These are phyloP conservation scores for Stramonita haemastoma DNA, from an alignment of 2,888 invertebrate genomes.

Conservation along the genomic window DNA sequence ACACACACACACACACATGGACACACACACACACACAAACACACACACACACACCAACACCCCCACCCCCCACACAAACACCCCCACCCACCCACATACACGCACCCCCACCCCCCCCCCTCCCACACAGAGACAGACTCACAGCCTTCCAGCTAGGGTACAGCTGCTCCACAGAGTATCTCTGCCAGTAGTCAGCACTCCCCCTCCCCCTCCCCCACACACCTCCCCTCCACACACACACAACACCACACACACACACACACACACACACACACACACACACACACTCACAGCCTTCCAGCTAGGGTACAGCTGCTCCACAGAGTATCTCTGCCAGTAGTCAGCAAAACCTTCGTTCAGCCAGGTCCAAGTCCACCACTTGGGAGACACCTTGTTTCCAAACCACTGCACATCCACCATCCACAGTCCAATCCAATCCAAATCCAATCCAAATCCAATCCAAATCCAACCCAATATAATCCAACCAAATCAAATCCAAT, in stretches of 20 bases:
- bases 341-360: slow-evolving; percentile 84
- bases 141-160: slow-evolving; percentile 90
- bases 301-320: slow-evolving; percentile 84
- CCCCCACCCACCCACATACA: no score
- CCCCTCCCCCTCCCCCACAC: no score
- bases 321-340: slow-evolving; percentile 83
- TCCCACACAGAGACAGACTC: slow-evolving; percentile 58
- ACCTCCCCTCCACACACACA: background rate
- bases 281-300: slow-evolving; percentile 86
- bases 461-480: no score
- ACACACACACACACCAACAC: no score
- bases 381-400: slow-evolving; percentile 86
- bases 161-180: slow-evolving; percentile 83
- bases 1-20: background rate
- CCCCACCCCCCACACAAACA: no score
- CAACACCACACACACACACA: no score
- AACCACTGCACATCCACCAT: slow-evolving; percentile 75
- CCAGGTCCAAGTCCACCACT: slow-evolving; percentile 95
- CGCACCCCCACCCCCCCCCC: no score
- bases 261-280: background rate
- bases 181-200: slow-evolving; percentile 89
- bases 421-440: no score
- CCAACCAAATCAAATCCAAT: no score
- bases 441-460: no score
- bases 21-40: no score